Conservation (phyloP, 2,888 invertebrate genomes). For the Melinaea menophilus region DNA sequence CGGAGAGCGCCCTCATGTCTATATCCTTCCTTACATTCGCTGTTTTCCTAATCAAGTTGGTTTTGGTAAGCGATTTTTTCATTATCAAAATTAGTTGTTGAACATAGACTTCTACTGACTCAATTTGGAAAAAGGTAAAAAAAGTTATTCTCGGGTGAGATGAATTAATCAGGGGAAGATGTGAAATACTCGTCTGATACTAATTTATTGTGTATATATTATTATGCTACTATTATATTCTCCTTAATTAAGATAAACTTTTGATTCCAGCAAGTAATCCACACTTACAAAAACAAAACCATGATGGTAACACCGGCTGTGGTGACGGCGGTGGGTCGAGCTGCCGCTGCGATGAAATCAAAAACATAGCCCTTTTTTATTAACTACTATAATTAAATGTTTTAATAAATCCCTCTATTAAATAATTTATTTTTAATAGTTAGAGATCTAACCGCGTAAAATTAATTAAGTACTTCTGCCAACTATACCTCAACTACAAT, state of each 20-base stretch:
- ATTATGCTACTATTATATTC: neutral
- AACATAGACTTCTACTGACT: no score
- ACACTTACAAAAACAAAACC: slow-evolving; percentile 80
- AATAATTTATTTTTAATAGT: no score
- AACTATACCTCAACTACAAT: no score
- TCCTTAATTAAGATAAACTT: neutral
- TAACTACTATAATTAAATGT: neutral
- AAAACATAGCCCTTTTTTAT: slow-evolving; percentile 1
- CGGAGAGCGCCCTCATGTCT: slow-evolving; percentile 88
- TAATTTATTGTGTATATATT: no score
- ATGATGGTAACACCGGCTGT: slow-evolving; percentile 71
- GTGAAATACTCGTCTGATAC: neutral
- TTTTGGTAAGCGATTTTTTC: slow-evolving; percentile 81
- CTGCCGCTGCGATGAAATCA: slow-evolving; percentile 29
- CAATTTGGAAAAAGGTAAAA: no score
- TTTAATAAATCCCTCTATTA: no score
- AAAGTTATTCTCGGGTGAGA: no score
- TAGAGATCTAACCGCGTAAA: no score
- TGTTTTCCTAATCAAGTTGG: slow-evolving; percentile 89
- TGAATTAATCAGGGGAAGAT: no score
- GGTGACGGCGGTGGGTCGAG: slow-evolving; percentile 60
- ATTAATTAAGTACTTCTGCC: no score
- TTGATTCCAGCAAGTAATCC: slow-evolving; percentile 81
- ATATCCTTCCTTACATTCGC: slow-evolving; percentile 92
- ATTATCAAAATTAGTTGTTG: no score